Evolutionary conservation across 30 jellyfish, hydroid and myxozoan species (phyloP).

Genomic region (Cassiopea andromeda): DNA sequence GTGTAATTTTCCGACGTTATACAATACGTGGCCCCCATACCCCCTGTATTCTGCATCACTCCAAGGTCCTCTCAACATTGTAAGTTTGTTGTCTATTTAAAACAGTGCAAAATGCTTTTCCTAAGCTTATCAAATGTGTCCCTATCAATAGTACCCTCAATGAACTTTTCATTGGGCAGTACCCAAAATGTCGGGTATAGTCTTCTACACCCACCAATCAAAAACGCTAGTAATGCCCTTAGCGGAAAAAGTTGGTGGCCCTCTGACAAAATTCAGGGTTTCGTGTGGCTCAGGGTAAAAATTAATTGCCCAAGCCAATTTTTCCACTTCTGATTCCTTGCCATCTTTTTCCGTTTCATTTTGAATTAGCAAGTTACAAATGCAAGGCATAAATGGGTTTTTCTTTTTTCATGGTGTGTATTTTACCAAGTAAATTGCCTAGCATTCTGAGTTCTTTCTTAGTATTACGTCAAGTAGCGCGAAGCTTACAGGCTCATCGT

Average conservation of each 20-base stretch:
- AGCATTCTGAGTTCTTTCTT: too few species aligned
- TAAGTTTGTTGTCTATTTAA: neutral
- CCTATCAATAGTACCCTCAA: neutral
- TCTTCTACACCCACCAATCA: neutral
- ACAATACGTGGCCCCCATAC: neutral
- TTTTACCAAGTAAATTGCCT: too few species aligned
- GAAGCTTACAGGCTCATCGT: too few species aligned
- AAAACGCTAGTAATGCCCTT: neutral
- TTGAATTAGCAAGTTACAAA: too few species aligned
- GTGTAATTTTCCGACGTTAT: neutral
- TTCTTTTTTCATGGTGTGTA: too few species aligned
- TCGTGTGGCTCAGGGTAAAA: slow-evolving; percentile 3
- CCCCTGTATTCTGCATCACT: neutral
- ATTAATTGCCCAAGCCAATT: neutral
- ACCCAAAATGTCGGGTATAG: neutral
- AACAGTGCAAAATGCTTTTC: neutral
- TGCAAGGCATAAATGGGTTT: too few species aligned
- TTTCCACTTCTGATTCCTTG: too few species aligned
- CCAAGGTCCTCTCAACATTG: neutral
- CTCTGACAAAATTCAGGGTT: neutral
- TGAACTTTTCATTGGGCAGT: neutral
- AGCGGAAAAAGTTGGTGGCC: neutral
- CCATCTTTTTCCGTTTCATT: too few species aligned
- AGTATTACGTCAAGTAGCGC: too few species aligned
- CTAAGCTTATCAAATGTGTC: neutral